Evolutionary conservation across 2,797 vertebrate species (phyloP).

Genomic region (Rhinella marina): DNA sequence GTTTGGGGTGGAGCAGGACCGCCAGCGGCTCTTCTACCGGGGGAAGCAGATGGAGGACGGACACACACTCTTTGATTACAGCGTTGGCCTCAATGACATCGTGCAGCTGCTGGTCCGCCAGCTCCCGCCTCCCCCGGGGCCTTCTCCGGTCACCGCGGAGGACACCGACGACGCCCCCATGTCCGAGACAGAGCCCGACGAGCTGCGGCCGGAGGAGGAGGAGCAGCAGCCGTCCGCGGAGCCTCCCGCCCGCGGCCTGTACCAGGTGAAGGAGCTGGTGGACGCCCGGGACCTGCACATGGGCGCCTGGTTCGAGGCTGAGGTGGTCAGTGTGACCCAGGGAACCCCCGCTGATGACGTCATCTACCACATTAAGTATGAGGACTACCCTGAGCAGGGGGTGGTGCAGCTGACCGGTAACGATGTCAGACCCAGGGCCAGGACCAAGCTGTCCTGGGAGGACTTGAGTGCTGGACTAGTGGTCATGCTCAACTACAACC

Average conservation of each 20-base stretch:
- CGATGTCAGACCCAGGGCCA: slow-evolving; percentile 87
- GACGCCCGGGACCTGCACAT: slow-evolving; percentile 92
- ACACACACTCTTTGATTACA: slow-evolving; percentile 98
- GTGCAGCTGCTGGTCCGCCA: slow-evolving; percentile 93
- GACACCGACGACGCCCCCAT: slow-evolving; percentile 70
- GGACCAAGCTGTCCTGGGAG: slow-evolving; percentile 90
- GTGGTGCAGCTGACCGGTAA: slow-evolving; percentile 81
- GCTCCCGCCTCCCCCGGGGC: slow-evolving; percentile 77
- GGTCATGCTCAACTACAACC: slow-evolving; percentile 97
- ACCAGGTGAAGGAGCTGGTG: slow-evolving; percentile 90
- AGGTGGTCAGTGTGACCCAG: slow-evolving; percentile 85
- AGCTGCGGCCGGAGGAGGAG: slow-evolving; percentile 80
- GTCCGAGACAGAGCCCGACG: slow-evolving; percentile 84
- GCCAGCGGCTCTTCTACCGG: slow-evolving; percentile 91
- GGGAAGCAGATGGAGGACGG: slow-evolving; percentile 98
- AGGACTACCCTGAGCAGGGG: slow-evolving; percentile 94
- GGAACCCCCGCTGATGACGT: slow-evolving; percentile 70
- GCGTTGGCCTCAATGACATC: slow-evolving; percentile 92
- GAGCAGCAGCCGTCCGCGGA: slow-evolving; percentile 67
- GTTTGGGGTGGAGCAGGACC: slow-evolving; percentile 86
- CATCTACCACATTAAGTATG: slow-evolving; percentile 92
- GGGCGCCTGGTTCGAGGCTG: slow-evolving; percentile 97
- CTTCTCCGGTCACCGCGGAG: slow-evolving; percentile 77
- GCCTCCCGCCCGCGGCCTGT: slow-evolving; percentile 79
- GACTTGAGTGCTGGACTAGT: slow-evolving; percentile 88